Conservation (phyloP, 2,888 invertebrate species). For the Adelognathus sp. region DNA sequence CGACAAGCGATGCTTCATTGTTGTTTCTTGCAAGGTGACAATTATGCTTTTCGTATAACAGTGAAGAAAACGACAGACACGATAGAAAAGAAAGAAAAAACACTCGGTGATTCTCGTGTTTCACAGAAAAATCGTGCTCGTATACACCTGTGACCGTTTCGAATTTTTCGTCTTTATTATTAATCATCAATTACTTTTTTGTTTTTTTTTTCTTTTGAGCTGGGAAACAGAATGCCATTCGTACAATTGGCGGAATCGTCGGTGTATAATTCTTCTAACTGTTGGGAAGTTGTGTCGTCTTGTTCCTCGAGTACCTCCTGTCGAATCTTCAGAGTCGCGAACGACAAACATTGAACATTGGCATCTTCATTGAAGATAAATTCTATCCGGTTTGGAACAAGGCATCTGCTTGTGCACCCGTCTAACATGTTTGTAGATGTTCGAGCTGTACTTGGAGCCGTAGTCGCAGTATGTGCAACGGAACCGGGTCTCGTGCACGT, state of each 20-base stretch:
- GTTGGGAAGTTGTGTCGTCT: neutral
- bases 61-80: constrained; percentile 19
- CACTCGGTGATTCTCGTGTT: constrained; percentile 1
- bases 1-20: constrained; percentile 35
- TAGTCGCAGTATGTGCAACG: constrained; percentile 72
- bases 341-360: neutral
- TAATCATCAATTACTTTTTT: too few relatives aligned
- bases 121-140: constrained; percentile 11
- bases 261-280: neutral
- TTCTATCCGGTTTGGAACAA: constrained; percentile 67
- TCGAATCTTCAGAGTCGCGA: neutral
- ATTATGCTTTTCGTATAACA: constrained; percentile 10
- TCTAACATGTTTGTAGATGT: constrained; percentile 69
- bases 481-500: constrained; percentile 69
- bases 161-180: constrained; percentile 28
- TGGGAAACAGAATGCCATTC: constrained; percentile 16
- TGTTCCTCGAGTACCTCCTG: constrained; percentile 7
- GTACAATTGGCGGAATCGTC: constrained; percentile 28
- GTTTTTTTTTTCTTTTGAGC: constrained; percentile 6
- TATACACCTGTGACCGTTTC: neutral
- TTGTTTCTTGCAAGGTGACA: constrained; percentile 1
- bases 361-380: constrained; percentile 52
- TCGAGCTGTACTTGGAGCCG: constrained; percentile 70
- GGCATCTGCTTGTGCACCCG: constrained; percentile 71
- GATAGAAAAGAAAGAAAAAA: neutral